Evolutionary conservation across 2,113 vertebrate species (phyloP), one percentile per base, ranked within the genome.

Genomic region (Crypturellus undulatus): DNA sequence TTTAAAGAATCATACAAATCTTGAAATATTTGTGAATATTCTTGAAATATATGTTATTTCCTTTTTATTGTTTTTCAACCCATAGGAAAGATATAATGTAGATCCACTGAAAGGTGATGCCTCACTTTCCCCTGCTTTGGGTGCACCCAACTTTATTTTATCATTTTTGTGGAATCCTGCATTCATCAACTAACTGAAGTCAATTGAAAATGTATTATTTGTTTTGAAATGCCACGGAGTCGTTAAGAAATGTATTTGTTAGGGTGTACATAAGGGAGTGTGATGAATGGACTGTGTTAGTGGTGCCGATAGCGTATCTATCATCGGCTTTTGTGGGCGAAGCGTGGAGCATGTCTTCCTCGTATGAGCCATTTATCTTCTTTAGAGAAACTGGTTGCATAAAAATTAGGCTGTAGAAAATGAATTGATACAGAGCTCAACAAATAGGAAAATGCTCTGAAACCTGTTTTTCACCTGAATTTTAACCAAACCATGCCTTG

Each of bases 211-310:
- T 47, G 28, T 64, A 54, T 89, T 11, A 34, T 93, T 96, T 90
- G 73, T 12, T 92, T 88, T 72, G 86, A 84, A 90, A 72, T 18
- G 52, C 79, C 84, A 59, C 1, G 0, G 82, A 34, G 79, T 52
- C 12, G 47, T 91, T 91, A 58, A 92, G 93, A 83, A 89, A 82
- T 36, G 25, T 42, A 28, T 94, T 80, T 89, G 6, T 89, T 92
- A 63, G 52, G 17, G 2, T 7, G 49, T 42, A 3, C 80, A 4
- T 76, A 94, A 93, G 92, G 56, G 83, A 22, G 21, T 4, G 22
- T 93, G 95, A 97, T 94, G 71, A 89, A 97, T 95, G 87, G n/a
- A 7, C 40, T 87, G 77, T 85, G 87, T 24, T 10, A 64, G 26
- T 52, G 32, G 22, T 19, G 64, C 43, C 4, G 56, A 64, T 58